A percentile compares a stretch with the other conserved stretches of the same genome.
Evolutionary conservation across 2,888 invertebrate species (phyloP).

Genomic region (Pristionchus mayeri): DNA sequence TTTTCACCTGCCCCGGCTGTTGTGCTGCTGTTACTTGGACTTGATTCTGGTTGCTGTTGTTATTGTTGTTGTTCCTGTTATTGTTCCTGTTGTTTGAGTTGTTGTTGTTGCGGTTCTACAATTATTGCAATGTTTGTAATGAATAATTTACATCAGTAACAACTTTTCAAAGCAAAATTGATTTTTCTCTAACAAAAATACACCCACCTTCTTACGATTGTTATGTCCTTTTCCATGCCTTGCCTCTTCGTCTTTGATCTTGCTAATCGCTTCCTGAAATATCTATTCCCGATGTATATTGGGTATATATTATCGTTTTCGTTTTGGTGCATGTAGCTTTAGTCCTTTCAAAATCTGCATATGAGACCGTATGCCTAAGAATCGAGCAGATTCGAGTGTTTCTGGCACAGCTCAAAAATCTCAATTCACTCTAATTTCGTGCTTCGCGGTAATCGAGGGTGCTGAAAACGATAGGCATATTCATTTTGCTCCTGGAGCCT

Average conservation of each 20-base stretch:
- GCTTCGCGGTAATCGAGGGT: too few relatives aligned
- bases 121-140: too few relatives aligned
- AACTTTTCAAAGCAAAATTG: too few relatives aligned
- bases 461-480: too few relatives aligned
- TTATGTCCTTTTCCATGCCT: background rate
- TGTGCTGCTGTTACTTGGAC: background rate
- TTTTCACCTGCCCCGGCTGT: background rate
- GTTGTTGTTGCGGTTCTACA: background rate
- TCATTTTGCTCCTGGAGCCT: too few relatives aligned
- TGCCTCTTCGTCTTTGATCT: background rate
- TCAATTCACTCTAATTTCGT: too few relatives aligned
- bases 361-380: background rate
- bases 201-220: background rate
- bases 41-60: slow-evolving; percentile 3
- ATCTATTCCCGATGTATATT: too few relatives aligned
- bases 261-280: background rate
- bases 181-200: too few relatives aligned
- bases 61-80: background rate
- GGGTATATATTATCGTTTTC: too few relatives aligned
- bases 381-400: background rate
- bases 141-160: too few relatives aligned
- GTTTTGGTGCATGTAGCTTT: background rate
- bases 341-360: background rate
- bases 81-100: background rate
- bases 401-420: background rate